Evolutionary conservation across 2,888 invertebrate species (phyloP).

Genomic region (Suillia variegata): DNA sequence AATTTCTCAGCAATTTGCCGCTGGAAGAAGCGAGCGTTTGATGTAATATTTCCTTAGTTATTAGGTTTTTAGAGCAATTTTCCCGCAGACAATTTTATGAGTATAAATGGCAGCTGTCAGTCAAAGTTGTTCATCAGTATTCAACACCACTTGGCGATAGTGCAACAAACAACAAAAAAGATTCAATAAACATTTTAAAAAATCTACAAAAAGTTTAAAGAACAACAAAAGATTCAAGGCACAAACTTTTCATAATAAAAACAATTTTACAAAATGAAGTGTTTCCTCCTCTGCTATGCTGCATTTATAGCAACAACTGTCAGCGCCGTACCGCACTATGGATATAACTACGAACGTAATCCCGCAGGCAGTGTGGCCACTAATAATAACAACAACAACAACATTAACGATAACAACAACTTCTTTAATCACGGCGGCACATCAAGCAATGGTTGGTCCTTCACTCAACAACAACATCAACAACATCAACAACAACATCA

Average conservation of each 20-base stretch:
- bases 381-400: not conserved
- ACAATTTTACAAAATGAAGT: constrained; percentile 17
- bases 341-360: not conserved
- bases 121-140: not conserved
- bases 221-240: not conserved
- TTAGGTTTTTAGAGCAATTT: not conserved
- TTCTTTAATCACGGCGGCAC: too few relatives aligned
- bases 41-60: not conserved
- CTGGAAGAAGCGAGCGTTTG: not conserved
- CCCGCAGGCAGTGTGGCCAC: too few relatives aligned
- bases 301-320: constrained; percentile 20
- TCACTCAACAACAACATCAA: too few relatives aligned
- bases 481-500: not conserved
- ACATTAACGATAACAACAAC: constrained; percentile 3
- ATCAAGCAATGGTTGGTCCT: too few relatives aligned
- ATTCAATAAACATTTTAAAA: not conserved
- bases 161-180: not conserved
- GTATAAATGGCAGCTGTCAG: constrained; percentile 7
- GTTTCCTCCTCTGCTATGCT: not conserved
- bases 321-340: constrained; percentile 32
- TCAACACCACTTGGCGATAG: not conserved
- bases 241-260: too few relatives aligned
- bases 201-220: too few relatives aligned
- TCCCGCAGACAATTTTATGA: not conserved
- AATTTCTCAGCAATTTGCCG: not conserved